These are phyloP conservation scores for Atopsyche davidsoni DNA, from an alignment of 1,140 invertebrate genomes.

Conservation along the genomic window DNA sequence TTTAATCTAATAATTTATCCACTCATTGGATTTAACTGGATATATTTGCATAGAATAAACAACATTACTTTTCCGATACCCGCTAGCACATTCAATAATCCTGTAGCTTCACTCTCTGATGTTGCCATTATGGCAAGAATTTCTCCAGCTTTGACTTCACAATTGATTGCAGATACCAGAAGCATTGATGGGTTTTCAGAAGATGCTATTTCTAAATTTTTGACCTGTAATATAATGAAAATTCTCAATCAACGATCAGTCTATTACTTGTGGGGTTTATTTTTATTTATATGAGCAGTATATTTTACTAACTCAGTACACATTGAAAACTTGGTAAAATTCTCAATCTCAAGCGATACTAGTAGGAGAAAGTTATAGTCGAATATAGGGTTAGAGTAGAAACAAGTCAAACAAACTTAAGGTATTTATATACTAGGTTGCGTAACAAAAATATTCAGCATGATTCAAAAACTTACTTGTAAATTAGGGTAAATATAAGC, in stretches of 20 bases:
- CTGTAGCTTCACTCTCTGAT: slow-evolving; percentile 69
- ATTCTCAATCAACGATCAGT: too few species aligned
- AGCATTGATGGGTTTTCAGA: slow-evolving; percentile 46
- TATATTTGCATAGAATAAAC: neutral
- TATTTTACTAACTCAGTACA: too few species aligned
- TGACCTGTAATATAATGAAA: slow-evolving; percentile 39
- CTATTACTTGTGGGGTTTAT: too few species aligned
- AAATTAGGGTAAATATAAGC: slow-evolving; percentile 58
- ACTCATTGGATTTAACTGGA: neutral
- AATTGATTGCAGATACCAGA: slow-evolving; percentile 44
- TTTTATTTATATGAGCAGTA: too few species aligned
- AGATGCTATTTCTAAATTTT: slow-evolving; percentile 51
- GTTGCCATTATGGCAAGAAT: slow-evolving; percentile 86
- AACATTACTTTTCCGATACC: slow-evolving; percentile 57
- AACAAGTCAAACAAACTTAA: too few species aligned
- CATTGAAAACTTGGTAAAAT: too few species aligned
- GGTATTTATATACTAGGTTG: too few species aligned
- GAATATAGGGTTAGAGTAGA: too few species aligned
- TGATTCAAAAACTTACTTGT: slow-evolving; percentile 43
- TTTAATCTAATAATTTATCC: slow-evolving; percentile 3
- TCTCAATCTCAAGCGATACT: too few species aligned
- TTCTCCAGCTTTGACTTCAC: slow-evolving; percentile 80
- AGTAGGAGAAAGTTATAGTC: too few species aligned
- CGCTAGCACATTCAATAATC: slow-evolving; percentile 74
- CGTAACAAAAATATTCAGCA: neutral